Evolutionary conservation across 1,140 invertebrate species (phyloP).

Genomic region (Hypsibius dujardini): DNA sequence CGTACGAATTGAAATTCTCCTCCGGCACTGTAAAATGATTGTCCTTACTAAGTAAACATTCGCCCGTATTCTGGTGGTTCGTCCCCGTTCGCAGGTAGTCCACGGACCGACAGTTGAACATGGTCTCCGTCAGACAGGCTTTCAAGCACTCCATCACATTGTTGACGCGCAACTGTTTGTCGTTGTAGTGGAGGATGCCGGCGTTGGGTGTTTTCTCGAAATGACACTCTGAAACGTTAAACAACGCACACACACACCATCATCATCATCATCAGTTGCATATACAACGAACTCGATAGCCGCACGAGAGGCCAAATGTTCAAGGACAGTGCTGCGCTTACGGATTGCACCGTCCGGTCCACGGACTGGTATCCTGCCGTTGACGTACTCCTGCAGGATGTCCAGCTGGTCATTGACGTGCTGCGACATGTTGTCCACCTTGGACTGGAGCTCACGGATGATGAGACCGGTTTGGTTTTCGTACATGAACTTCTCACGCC

Average conservation of each 20-base stretch:
- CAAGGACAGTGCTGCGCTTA: too few species aligned
- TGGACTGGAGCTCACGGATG: conserved; percentile 12
- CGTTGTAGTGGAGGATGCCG: conserved; percentile 15
- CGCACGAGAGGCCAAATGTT: too few species aligned
- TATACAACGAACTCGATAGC: not conserved
- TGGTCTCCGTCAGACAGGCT: conserved; percentile 11
- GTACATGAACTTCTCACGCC: conserved; percentile 16
- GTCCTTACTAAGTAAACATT: conserved; percentile 16
- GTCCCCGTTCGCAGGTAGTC: conserved; percentile 13
- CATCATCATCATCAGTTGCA: not conserved
- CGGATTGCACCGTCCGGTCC: conserved; percentile 7
- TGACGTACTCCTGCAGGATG: conserved; percentile 17
- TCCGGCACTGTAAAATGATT: conserved; percentile 17
- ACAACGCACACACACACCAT: not conserved
- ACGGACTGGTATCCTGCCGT: conserved; percentile 8
- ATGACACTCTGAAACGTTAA: conserved; percentile 14
- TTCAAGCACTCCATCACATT: conserved; percentile 16
- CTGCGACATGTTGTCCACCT: conserved; percentile 17
- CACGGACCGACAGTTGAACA: conserved; percentile 17
- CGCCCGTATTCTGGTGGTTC: conserved; percentile 14
- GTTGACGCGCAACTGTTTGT: conserved; percentile 16
- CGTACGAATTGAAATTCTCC: conserved; percentile 16
- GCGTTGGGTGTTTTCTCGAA: conserved; percentile 16
- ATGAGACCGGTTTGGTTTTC: conserved; percentile 14
- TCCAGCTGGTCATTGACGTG: conserved; percentile 17